Evolutionary conservation across 2,888 invertebrate species (phyloP).

Genomic region (Andrena chrysosceles): DNA sequence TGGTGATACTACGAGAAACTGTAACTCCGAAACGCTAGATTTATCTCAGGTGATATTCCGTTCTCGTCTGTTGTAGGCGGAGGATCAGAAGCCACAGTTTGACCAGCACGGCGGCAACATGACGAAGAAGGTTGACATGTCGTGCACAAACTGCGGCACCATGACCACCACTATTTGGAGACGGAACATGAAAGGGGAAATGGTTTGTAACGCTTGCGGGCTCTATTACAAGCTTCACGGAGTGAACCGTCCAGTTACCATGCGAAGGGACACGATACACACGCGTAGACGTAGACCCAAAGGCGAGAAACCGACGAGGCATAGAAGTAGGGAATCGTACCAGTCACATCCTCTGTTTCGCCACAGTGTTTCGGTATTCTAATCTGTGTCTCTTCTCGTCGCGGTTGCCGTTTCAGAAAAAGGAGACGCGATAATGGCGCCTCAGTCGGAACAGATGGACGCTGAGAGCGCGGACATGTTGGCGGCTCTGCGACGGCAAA

Average conservation of each 20-base stretch:
- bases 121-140: constrained; percentile 89
- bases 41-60: neutral
- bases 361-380: neutral
- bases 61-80: constrained; percentile 66
- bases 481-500: constrained; percentile 89
- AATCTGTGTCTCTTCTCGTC: neutral
- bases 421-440: constrained; percentile 72
- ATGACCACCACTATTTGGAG: constrained; percentile 99
- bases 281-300: constrained; percentile 95
- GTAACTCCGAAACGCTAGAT: neutral
- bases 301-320: constrained; percentile 86
- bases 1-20: neutral
- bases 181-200: constrained; percentile 97
- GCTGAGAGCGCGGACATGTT: constrained; percentile 89
- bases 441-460: constrained; percentile 81
- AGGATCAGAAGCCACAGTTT: constrained; percentile 79
- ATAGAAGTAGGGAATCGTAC: constrained; percentile 78
- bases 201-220: constrained; percentile 99
- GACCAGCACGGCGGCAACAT: constrained; percentile 79
- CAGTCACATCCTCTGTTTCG: neutral
- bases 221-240: constrained; percentile 98
- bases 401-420: constrained; percentile 73
- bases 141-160: constrained; percentile 99
- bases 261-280: constrained; percentile 98
- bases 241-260: constrained; percentile 96